phyloP scores from a whole-genome alignment of 2,797 vertebrate species.

The Dipus sagitta region DNA sequence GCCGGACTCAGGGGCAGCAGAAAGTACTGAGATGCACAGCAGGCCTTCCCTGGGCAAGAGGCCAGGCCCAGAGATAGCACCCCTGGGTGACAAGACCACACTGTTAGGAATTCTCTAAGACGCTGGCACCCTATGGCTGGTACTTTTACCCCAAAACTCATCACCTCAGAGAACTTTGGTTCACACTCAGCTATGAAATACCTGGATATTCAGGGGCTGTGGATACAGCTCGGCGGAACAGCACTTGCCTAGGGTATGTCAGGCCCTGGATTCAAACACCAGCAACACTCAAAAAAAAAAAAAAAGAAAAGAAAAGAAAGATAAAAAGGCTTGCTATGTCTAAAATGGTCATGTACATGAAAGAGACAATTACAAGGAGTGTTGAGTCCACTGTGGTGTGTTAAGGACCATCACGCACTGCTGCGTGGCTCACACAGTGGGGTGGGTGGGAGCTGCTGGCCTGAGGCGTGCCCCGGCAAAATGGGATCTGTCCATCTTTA shows the following conservation, averaged over 20 bases:
- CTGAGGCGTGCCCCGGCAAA: constrained; percentile 64
- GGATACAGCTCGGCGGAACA: not conserved
- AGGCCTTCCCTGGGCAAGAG: not conserved
- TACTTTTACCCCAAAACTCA: not conserved
- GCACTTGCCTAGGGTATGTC: not conserved
- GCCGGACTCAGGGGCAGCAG: not conserved
- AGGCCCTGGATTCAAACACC: not conserved
- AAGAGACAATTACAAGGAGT: not conserved
- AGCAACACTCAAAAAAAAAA: not conserved
- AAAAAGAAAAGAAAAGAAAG: not conserved
- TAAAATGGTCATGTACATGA: not conserved
- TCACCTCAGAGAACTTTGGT: not conserved
- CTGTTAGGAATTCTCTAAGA: constrained; percentile 11
- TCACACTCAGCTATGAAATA: not conserved
- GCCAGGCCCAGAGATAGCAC: not conserved
- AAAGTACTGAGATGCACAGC: not conserved
- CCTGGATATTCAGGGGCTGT: not conserved
- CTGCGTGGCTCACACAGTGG: not conserved
- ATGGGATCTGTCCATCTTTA: constrained; percentile 65
- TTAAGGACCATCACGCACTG: not conserved
- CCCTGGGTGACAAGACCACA: not conserved
- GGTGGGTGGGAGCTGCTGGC: constrained; percentile 57
- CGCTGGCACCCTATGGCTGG: not conserved
- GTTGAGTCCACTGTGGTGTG: not conserved
- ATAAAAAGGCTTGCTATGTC: not conserved